Conservation (phyloP, 2,797 vertebrate genomes). For the Alfaro cultratus region DNA sequence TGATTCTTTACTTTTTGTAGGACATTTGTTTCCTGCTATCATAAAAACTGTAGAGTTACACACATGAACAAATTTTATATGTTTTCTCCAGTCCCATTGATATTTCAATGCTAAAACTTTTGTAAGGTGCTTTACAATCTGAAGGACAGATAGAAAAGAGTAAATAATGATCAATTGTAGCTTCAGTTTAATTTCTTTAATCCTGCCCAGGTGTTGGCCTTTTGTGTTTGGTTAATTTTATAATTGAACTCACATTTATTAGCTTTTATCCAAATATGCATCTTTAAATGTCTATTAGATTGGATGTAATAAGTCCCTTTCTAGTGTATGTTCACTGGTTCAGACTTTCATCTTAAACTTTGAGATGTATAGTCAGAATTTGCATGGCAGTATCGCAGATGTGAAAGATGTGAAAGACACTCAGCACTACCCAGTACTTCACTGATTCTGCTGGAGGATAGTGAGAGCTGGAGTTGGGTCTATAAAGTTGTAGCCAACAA, state of each 20-base stretch:
- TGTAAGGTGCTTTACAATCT: not conserved
- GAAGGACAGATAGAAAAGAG: not conserved
- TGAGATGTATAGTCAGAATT: not conserved
- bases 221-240: not conserved
- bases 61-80: not conserved
- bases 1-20: not conserved
- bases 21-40: not conserved
- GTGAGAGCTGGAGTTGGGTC: not conserved
- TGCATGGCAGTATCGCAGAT: not conserved
- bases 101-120: not conserved
- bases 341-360: not conserved
- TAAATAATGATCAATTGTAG: not conserved
- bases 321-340: not conserved
- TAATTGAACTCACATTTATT: not conserved
- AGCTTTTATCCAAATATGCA: not conserved
- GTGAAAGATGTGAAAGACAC: not conserved
- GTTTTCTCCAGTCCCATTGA: not conserved
- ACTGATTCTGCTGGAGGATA: not conserved
- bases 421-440: not conserved
- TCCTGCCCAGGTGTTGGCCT: not conserved
- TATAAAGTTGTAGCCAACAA: not conserved
- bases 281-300: not conserved
- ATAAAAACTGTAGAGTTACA: not conserved
- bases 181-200: not conserved
- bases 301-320: not conserved